phyloP scores from a whole-genome alignment of 2,888 invertebrate species.

The Pammene fasciana region DNA sequence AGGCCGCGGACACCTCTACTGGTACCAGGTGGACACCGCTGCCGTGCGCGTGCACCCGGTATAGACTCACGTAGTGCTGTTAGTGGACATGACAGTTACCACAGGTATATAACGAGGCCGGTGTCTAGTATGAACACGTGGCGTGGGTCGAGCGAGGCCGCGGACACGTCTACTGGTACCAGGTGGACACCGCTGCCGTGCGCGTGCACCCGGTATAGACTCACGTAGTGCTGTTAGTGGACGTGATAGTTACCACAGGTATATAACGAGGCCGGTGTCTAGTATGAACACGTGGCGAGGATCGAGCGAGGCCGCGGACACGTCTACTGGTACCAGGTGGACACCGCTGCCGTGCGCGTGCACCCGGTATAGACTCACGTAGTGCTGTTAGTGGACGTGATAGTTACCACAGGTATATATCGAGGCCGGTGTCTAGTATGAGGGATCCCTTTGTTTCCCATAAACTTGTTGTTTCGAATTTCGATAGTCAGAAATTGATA shows the following conservation, averaged over 20 bases:
- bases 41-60: constrained; percentile 95
- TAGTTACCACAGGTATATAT: too few species aligned
- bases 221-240: constrained; percentile 90
- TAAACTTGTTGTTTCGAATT: too few species aligned
- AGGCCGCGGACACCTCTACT: constrained; percentile 86
- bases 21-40: constrained; percentile 95
- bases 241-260: constrained; percentile 51
- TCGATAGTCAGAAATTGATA: too few species aligned
- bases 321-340: constrained; percentile 94
- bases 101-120: constrained; percentile 88
- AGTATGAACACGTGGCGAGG: constrained; percentile 95
- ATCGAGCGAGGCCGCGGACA: constrained; percentile 90
- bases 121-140: constrained; percentile 96
- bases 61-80: constrained; percentile 94
- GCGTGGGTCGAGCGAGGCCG: constrained; percentile 92
- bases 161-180: constrained; percentile 90
- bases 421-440: too few species aligned
- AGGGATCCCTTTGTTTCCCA: too few species aligned
- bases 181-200: constrained; percentile 94
- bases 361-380: constrained; percentile 93
- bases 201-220: constrained; percentile 94
- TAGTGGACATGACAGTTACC: constrained; percentile 44
- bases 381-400: constrained; percentile 86
- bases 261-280: constrained; percentile 93
- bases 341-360: constrained; percentile 94